Conservation (phyloP, 2,113 vertebrate genomes). For the Telmatochromis brichardi region DNA sequence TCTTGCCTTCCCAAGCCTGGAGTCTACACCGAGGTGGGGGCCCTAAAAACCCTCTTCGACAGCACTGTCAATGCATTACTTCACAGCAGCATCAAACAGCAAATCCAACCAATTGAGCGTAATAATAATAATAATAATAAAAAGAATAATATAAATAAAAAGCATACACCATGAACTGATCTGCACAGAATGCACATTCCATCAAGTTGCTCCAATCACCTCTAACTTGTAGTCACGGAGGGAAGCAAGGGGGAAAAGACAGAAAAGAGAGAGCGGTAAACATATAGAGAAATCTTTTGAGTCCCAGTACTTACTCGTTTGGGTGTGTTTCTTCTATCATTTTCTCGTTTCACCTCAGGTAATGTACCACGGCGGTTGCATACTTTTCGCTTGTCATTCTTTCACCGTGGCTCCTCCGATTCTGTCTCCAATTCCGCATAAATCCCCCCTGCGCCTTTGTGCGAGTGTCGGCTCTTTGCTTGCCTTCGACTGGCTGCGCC, state of each 20-base stretch:
- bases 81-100: neutral
- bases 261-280: neutral
- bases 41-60: constrained; percentile 4
- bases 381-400: constrained; percentile 80
- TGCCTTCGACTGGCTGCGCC: constrained; percentile 2
- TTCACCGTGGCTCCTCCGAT: constrained; percentile 44
- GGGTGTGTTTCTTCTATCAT: constrained; percentile 87
- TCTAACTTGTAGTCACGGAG: constrained; percentile 33
- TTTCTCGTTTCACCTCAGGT: constrained; percentile 79
- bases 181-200: constrained; percentile 17
- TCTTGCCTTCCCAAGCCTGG: constrained; percentile 6
- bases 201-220: constrained; percentile 29
- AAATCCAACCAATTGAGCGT: neutral
- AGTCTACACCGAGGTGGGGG: constrained; percentile 37
- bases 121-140: neutral
- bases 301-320: constrained; percentile 78
- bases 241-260: neutral
- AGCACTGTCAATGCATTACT: constrained; percentile 34
- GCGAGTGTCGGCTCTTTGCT: constrained; percentile 40
- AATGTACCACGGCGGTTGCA: constrained; percentile 72
- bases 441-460: constrained; percentile 60
- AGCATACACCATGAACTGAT: neutral
- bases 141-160: neutral
- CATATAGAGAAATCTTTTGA: neutral
- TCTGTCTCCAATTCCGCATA: constrained; percentile 52